Evolutionary conservation across 2,797 vertebrate genomes (phyloP), one percentile per base, ranked within the genome.

Genomic region (Sebastes matsubarae): DNA sequence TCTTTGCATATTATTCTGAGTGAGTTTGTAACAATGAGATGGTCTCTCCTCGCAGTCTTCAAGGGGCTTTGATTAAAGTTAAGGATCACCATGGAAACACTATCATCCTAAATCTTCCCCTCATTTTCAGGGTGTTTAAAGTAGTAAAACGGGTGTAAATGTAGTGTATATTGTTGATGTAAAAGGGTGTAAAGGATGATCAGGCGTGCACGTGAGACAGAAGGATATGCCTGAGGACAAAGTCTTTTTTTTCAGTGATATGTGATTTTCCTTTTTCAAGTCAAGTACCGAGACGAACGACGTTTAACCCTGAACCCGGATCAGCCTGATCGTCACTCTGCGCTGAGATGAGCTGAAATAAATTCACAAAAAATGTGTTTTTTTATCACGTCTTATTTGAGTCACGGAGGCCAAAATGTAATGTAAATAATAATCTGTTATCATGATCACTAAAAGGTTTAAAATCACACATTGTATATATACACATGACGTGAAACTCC

Each of bases 221-320:
- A 76, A 77, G 66, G 87, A 91, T 93, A 91, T 93, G 89, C 78
- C 84, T 88, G 87, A 93, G 85, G 82, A 91, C 79, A 87, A 79
- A 66, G 67, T 84, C 34, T 64, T 73, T 74, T 73, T 74, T 54
- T 75, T 57, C 54, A 57, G 20, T 92, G 93, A 94, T 94, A 95
- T 95, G 91, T 91, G 36, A 73, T 88, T 88, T 46, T 86, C 29
- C 42, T 59, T 83, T 83, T 88, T 89, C 76, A 89, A 88, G 84
- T 88, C 66, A 81, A 82, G 87, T 72, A 72, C 25, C 9, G 25
- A 86, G 36, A 72, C 29, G 16, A 82, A 75, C 50, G 55, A 68
- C 3, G 6, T 70, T 72, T 6, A 76, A 84, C 63, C 67, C 68
- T 81, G 59, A 82, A 78, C 29, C 60, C 9, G 72, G 59, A 60